A percentile compares a stretch with the other conserved stretches of the same genome.
phyloP scores from a whole-genome alignment of 2,113 vertebrate species.

The Ictalurus punctatus region DNA sequence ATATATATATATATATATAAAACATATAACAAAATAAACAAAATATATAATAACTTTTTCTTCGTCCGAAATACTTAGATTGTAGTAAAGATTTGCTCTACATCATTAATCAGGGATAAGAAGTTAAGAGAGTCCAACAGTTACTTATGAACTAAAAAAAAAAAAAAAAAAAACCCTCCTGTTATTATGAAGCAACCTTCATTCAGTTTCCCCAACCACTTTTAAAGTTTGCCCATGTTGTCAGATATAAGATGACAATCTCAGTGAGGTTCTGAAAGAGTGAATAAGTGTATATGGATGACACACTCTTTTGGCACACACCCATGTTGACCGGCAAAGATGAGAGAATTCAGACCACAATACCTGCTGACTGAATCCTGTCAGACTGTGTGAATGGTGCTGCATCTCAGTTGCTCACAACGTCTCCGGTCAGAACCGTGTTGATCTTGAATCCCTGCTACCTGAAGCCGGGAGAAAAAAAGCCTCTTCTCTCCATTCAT shows the following conservation, averaged over 20 bases:
- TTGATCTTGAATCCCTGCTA: constrained; percentile 56
- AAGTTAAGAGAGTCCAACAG: background rate
- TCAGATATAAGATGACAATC: background rate
- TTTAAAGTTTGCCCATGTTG: background rate
- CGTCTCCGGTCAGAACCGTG: constrained; percentile 65
- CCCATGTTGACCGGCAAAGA: constrained; percentile 44
- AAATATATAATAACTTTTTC: too few relatives aligned
- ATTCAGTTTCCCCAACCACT: background rate
- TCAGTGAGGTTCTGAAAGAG: constrained; percentile 31
- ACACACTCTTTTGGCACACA: constrained; percentile 48
- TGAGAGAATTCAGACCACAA: constrained; percentile 42
- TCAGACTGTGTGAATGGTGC: constrained; percentile 57
- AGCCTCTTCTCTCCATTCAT: constrained; percentile 67
- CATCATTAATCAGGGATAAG: background rate
- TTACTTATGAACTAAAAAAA: background rate
- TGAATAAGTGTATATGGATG: constrained; percentile 40
- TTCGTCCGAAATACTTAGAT: too few relatives aligned
- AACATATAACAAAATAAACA: too few relatives aligned
- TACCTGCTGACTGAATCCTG: constrained; percentile 57
- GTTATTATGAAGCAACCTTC: background rate
- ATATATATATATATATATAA: too few relatives aligned
- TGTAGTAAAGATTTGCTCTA: background rate
- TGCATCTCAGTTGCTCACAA: constrained; percentile 65
- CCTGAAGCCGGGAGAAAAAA: constrained; percentile 49
- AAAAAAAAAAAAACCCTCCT: background rate